Conservation (phyloP, 2,113 vertebrate species). For the Leptobrachium ailaonicum region DNA sequence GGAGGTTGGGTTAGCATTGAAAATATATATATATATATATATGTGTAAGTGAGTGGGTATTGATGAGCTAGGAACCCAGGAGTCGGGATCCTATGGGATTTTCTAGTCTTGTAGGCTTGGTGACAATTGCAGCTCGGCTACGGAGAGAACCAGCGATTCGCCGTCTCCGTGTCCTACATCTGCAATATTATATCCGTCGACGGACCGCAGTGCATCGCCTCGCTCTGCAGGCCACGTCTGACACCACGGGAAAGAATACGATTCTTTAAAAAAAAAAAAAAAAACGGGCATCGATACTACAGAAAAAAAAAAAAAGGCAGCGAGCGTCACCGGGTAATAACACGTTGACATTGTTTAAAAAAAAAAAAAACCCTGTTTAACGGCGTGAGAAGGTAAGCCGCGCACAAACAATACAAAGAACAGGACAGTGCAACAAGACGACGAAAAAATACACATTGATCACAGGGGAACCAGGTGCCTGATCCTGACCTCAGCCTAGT, state of each 20-base stretch:
- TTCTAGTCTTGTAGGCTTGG: not conserved
- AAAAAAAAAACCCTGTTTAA: no score
- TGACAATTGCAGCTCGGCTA: slow-evolving; percentile 7
- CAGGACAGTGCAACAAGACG: no score
- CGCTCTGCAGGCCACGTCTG: not conserved
- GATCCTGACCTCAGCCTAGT: no score
- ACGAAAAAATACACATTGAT: no score
- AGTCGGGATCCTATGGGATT: not conserved
- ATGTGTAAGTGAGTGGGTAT: not conserved
- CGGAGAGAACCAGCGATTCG: not conserved
- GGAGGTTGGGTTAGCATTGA: not conserved
- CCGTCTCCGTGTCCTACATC: not conserved
- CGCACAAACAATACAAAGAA: no score
- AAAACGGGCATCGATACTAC: no score
- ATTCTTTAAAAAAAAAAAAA: no score
- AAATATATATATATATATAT: not conserved
- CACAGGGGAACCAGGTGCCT: no score
- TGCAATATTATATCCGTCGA: slow-evolving; percentile 5
- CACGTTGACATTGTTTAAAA: no score
- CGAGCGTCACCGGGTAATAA: no score
- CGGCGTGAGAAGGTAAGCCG: no score
- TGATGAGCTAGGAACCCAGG: not conserved
- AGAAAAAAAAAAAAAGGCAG: no score
- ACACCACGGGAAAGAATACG: not conserved
- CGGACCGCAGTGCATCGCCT: slow-evolving; percentile 1